Evolutionary conservation across 2,797 vertebrate species (phyloP).

Genomic region (Hapalemur alaotrensis): DNA sequence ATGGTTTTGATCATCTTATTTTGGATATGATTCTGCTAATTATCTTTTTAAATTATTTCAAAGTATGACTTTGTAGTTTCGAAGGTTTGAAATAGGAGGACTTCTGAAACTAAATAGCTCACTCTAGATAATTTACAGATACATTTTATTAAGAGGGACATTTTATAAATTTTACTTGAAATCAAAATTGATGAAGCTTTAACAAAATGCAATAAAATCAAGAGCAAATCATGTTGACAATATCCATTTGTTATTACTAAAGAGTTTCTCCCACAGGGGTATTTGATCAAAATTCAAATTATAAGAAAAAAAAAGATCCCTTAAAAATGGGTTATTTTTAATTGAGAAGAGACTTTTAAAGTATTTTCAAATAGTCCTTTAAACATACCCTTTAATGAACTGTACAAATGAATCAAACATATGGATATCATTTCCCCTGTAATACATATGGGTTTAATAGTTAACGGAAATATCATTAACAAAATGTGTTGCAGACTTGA

Average conservation of each 20-base stretch:
- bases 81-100: not conserved
- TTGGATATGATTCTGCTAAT: slow-evolving; percentile 47
- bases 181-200: slow-evolving; percentile 38
- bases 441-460: slow-evolving; percentile 28
- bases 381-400: slow-evolving; percentile 26
- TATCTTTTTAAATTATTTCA: slow-evolving; percentile 55
- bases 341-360: slow-evolving; percentile 12
- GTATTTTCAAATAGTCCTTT: slow-evolving; percentile 23
- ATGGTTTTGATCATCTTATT: slow-evolving; percentile 29
- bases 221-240: not conserved
- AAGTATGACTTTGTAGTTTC: slow-evolving; percentile 49
- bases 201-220: slow-evolving; percentile 34
- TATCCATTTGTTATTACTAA: not conserved
- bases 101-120: slow-evolving; percentile 8
- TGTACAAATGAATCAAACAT: slow-evolving; percentile 56
- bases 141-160: not conserved
- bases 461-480: slow-evolving; percentile 58
- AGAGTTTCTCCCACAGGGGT: not conserved
- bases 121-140: not conserved
- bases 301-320: not conserved
- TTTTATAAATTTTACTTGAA: slow-evolving; percentile 51
- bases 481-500: slow-evolving; percentile 66
- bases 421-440: slow-evolving; percentile 55
- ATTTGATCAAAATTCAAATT: slow-evolving; percentile 38
- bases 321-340: slow-evolving; percentile 25